These are phyloP conservation scores for Chaenodraco wilsoni DNA, from an alignment of 2,797 vertebrate species.

Conservation along the genomic window DNA sequence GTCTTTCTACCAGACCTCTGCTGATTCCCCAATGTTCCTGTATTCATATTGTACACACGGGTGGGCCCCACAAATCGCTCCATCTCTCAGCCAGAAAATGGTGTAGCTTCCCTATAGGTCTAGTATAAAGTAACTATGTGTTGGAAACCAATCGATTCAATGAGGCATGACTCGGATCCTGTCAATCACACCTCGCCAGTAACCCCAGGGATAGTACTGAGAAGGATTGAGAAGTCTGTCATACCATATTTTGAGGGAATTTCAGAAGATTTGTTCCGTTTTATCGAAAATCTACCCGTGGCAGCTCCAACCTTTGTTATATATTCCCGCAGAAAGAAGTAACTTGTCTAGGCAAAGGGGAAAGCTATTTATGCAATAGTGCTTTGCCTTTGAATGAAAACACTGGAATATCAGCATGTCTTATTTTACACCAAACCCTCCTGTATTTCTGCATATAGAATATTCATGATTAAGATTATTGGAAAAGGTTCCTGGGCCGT, in stretches of 20 bases:
- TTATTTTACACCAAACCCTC: conserved; percentile 24
- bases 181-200: conserved; percentile 36
- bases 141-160: conserved; percentile 33
- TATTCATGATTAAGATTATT: conserved; percentile 71
- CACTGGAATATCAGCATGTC: conserved; percentile 24
- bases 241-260: conserved; percentile 16
- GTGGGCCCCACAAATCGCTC: neutral
- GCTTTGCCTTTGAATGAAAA: conserved; percentile 22
- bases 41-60: conserved; percentile 19
- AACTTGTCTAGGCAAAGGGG: neutral
- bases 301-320: conserved; percentile 5
- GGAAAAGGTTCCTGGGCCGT: conserved; percentile 60
- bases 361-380: neutral
- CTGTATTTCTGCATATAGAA: conserved; percentile 48
- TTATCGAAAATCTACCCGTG: neutral
- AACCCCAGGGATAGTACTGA: conserved; percentile 10
- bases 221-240: conserved; percentile 13
- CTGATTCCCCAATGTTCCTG: conserved; percentile 13
- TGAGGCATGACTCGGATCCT: conserved; percentile 32
- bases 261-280: conserved; percentile 19
- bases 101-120: conserved; percentile 9
- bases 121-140: conserved; percentile 7
- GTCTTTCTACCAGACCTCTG: neutral
- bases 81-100: conserved; percentile 31
- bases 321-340: neutral